A percentile compares a stretch with the other conserved stretches of the same genome.
Conservation (phyloP, 2,888 invertebrate species). For the Drosophila recens region DNA sequence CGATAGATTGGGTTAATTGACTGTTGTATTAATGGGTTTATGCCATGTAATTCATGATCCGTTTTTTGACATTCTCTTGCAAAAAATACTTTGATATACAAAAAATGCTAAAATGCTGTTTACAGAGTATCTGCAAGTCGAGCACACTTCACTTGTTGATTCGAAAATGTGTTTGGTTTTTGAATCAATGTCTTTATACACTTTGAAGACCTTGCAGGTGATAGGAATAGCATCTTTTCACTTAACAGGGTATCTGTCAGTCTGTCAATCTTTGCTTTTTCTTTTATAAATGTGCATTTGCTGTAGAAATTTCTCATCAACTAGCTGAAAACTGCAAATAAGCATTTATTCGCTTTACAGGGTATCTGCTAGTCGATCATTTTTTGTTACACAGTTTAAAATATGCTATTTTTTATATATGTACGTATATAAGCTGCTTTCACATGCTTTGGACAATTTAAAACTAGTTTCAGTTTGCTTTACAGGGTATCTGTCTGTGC, state of each 20-base stretch:
- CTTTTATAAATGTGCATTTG: too few species aligned
- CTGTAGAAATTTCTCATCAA: too few species aligned
- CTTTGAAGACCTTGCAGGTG: neutral
- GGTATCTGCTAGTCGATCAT: too few species aligned
- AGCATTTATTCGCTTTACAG: too few species aligned
- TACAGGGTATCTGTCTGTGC: neutral
- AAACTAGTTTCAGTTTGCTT: neutral
- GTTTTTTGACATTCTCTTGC: neutral
- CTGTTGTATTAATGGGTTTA: slow-evolving; percentile 2
- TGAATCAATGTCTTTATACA: neutral
- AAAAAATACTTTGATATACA: neutral
- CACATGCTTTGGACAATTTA: too few species aligned
- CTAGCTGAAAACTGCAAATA: too few species aligned
- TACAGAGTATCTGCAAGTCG: neutral
- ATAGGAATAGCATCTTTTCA: too few species aligned
- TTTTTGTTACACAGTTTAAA: too few species aligned
- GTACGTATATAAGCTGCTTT: too few species aligned
- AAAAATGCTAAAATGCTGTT: neutral
- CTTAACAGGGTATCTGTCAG: neutral
- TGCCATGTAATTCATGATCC: neutral
- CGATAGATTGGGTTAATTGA: neutral
- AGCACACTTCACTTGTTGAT: neutral
- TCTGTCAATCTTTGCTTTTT: neutral
- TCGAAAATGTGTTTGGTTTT: too few species aligned
- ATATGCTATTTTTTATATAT: too few species aligned